phyloP scores from a whole-genome alignment of 2,113 vertebrate genomes.

The Falco punctatus region DNA sequence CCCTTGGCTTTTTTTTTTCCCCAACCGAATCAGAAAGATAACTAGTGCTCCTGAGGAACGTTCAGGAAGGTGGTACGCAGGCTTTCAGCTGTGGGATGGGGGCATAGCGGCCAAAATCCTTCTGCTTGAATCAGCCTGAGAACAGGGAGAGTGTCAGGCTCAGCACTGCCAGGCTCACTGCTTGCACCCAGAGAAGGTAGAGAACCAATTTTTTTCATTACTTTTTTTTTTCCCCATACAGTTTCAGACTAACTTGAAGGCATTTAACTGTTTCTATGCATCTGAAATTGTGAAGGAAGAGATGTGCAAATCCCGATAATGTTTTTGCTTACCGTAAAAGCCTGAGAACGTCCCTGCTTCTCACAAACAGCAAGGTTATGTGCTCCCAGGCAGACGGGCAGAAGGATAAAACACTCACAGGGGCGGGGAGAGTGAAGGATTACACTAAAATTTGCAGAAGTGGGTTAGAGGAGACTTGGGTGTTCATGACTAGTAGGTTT shows the following conservation, averaged over 20 bases:
- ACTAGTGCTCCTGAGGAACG: neutral
- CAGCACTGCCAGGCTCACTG: neutral
- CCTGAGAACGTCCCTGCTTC: neutral
- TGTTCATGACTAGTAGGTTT: neutral
- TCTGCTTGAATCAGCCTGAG: neutral
- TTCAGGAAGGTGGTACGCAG: neutral
- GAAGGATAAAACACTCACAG: neutral
- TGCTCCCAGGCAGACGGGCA: neutral
- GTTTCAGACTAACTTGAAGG: neutral
- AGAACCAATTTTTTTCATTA: neutral
- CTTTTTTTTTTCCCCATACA: neutral
- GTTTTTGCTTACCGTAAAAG: neutral
- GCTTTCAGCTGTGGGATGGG: neutral
- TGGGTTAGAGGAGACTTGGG: neutral
- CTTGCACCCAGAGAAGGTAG: neutral
- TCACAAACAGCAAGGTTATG: fast-evolving
- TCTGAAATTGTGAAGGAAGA: neutral
- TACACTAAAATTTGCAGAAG: neutral
- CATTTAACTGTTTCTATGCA: neutral
- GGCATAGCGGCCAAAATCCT: neutral
- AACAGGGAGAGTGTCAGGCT: neutral
- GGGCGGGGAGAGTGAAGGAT: neutral
- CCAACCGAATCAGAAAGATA: neutral
- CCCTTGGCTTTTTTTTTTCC: neutral
- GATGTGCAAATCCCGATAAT: neutral